These are phyloP conservation scores for Diploptera punctata DNA, from an alignment of 2,888 invertebrate species.

Conservation along the genomic window DNA sequence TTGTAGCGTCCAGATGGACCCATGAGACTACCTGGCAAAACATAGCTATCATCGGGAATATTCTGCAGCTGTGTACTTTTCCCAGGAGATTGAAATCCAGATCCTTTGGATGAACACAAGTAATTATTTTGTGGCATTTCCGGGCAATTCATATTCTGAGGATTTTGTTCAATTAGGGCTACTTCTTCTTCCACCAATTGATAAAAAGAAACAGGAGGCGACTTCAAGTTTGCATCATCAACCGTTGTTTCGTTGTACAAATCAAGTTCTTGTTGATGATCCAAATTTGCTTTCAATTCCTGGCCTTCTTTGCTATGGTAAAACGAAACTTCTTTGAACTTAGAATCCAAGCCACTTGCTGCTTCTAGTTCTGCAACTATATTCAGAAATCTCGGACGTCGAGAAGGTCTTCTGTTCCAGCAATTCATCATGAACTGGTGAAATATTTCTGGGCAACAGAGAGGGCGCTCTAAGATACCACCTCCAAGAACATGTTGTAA, in stretches of 20 bases:
- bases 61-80: background rate
- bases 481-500: conserved; percentile 64
- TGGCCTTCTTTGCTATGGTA: conserved; percentile 51
- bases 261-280: background rate
- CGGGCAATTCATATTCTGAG: no score
- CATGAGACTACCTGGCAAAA: conserved; percentile 3
- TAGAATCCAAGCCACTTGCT: conserved; percentile 61
- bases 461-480: conserved; percentile 66
- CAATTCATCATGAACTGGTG: conserved; percentile 70
- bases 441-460: conserved; percentile 69
- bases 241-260: background rate
- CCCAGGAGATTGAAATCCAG: background rate
- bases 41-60: background rate
- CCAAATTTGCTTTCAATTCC: background rate
- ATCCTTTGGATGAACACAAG: background rate
- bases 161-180: no score
- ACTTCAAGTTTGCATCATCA: background rate
- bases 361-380: conserved; percentile 65
- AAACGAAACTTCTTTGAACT: conserved; percentile 66
- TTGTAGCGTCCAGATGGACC: background rate
- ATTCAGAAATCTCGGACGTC: conserved; percentile 69
- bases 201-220: conserved; percentile 10
- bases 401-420: conserved; percentile 68
- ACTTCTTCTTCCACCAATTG: background rate
- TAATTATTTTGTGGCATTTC: background rate